Percentiles rank a stretch among this genome's conserved stretches.
phyloP scores from a whole-genome alignment of 92 coral and sea anemone genomes.

The Epizoanthus fatuus region DNA sequence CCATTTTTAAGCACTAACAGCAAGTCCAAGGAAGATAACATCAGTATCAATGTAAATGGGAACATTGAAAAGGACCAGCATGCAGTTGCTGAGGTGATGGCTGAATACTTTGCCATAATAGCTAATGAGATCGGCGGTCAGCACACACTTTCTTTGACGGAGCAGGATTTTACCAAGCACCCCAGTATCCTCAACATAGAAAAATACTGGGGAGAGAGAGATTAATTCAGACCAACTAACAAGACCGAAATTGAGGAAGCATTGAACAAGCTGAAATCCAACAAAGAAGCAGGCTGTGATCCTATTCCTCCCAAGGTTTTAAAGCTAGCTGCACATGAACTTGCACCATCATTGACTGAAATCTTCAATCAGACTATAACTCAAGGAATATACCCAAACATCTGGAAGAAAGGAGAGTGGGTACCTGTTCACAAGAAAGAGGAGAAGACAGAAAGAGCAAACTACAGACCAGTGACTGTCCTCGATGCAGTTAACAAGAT shows the following conservation, averaged over 20 bases:
- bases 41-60: too few relatives aligned
- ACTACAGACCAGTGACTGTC: too few relatives aligned
- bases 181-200: background rate
- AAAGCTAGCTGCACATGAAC: conserved; percentile 30
- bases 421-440: too few relatives aligned
- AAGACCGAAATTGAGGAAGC: background rate
- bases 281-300: conserved; percentile 18
- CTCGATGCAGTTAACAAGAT: too few relatives aligned
- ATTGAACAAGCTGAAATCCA: background rate
- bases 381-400: too few relatives aligned
- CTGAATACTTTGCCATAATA: background rate
- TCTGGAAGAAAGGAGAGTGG: background rate
- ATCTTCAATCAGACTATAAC: background rate
- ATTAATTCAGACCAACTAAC: background rate
- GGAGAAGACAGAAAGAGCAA: too few relatives aligned
- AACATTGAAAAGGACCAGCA: background rate
- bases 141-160: background rate
- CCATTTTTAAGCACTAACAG: too few relatives aligned
- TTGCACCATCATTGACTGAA: conserved; percentile 4
- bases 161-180: background rate
- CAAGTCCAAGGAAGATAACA: too few relatives aligned
- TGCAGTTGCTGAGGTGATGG: background rate
- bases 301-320: background rate
- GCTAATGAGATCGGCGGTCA: background rate
- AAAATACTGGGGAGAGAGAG: background rate